Conservation (phyloP, 2,888 invertebrate genomes). For the Mycogona germanica region DNA sequence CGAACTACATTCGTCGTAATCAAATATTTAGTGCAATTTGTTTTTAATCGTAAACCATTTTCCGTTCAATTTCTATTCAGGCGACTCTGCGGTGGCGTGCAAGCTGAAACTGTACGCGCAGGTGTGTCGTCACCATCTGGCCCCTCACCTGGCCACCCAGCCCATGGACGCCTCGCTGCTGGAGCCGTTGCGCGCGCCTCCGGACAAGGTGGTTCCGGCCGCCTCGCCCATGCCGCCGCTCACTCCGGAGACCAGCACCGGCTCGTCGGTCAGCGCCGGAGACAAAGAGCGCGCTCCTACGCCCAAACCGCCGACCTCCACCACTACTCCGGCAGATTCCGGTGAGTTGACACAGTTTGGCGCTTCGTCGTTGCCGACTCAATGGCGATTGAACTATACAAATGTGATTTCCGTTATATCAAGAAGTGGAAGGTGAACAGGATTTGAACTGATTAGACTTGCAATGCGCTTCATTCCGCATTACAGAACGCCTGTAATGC, state of each 20-base stretch:
- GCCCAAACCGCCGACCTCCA: constrained; percentile 20
- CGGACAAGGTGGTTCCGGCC: constrained; percentile 35
- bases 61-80: neutral
- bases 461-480: too few relatives aligned
- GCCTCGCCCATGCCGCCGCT: constrained; percentile 45
- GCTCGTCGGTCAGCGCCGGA: too few relatives aligned
- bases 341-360: neutral
- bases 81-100: constrained; percentile 64
- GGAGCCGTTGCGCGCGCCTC: constrained; percentile 38
- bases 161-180: constrained; percentile 59
- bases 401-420: neutral
- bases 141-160: constrained; percentile 59
- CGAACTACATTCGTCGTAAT: too few relatives aligned
- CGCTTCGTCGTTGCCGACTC: too few relatives aligned
- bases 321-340: neutral
- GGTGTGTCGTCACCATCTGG: constrained; percentile 60
- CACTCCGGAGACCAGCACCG: constrained; percentile 22
- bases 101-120: constrained; percentile 79
- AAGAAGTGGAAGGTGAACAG: too few relatives aligned
- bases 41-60: too few relatives aligned
- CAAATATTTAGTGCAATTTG: too few relatives aligned
- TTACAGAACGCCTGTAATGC: too few relatives aligned
- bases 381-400: too few relatives aligned
- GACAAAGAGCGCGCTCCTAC: constrained; percentile 19
- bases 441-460: too few relatives aligned